Conservation (phyloP, 2,113 vertebrate genomes). For the Anthoscopus minutus region DNA sequence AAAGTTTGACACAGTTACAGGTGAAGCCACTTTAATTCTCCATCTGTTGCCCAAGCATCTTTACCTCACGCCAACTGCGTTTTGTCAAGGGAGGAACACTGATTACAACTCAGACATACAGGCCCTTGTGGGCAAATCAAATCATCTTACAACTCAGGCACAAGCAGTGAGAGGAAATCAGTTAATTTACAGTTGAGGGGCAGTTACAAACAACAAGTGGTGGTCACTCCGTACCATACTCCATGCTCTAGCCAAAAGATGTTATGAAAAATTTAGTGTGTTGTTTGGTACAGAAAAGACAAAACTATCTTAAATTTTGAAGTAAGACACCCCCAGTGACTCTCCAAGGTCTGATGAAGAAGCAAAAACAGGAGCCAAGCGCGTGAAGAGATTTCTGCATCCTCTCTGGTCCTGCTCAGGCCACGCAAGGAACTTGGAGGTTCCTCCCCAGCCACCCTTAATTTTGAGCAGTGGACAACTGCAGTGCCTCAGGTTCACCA, state of each 20-base stretch:
- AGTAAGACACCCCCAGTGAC: neutral
- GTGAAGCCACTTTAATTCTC: neutral
- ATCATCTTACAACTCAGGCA: neutral
- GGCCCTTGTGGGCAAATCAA: neutral
- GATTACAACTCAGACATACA: neutral
- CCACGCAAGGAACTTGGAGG: rapidly evolving
- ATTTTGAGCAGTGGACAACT: neutral
- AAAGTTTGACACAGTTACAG: neutral
- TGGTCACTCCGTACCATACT: neutral
- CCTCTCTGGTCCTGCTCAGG: neutral
- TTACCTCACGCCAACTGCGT: neutral
- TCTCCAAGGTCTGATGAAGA: neutral
- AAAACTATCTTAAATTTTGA: neutral
- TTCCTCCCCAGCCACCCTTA: neutral
- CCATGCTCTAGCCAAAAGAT: neutral
- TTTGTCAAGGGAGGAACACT: neutral
- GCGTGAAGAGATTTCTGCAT: neutral
- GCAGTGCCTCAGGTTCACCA: neutral
- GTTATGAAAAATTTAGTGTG: neutral
- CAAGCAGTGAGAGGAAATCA: neutral
- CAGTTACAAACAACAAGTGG: neutral
- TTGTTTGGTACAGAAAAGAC: neutral
- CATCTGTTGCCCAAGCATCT: neutral
- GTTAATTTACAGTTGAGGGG: neutral
- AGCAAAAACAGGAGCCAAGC: neutral